Evolutionary conservation across 35 echinoderm and acorn worm species (phyloP), one percentile per base, ranked within the genome.

Genomic region (Heliocidaris tuberculata): DNA sequence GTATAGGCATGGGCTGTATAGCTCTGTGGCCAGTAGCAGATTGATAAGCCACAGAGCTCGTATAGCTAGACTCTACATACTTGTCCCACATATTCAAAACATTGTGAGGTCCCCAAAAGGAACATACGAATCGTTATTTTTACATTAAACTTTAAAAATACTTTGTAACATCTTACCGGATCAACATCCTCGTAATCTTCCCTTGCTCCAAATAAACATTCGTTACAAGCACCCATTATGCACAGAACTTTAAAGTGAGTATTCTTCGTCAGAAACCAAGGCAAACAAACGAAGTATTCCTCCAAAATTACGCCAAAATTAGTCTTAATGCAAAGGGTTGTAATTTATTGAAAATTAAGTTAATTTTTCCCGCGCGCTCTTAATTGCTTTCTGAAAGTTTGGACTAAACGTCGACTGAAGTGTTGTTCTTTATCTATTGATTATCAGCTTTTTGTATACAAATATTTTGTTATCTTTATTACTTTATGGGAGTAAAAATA

Each of bases 181-280:
- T 93, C 91, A 13, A 30, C 91, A n/a, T 93, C 91, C 21, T 49
- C 47, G 27, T 93, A 93, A 93, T 93, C 91, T 24, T 93, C 91
- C 50, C n/a, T 59, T n/a, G 91, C 47, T 93, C 91, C 91, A 59
- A 93, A 93, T 29, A 93, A 59, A 29, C 91, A 93, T 48, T 93
- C 91, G 47, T 93, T 93, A 93, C 91, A 93, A 93, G 91, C 91
- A 59, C 91, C 91, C 91, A 93, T 93, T 32, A 17, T 89, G 32
- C 31, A 47, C 0, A 89, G 47, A 89, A 21, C 27, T 32, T 10
- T 24, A 29, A 30, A 32, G 2, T 30, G 85, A 9, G 31, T 85
- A 32, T 13, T 30, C 21, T 9, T 7, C 9, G 31, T 86, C 6
- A 29, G 85, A 86, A 30, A 86, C 9, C 85, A 86, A 7, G 2